Conservation (phyloP, 2,797 vertebrate genomes). For the Paramormyrops hopkinsi region DNA sequence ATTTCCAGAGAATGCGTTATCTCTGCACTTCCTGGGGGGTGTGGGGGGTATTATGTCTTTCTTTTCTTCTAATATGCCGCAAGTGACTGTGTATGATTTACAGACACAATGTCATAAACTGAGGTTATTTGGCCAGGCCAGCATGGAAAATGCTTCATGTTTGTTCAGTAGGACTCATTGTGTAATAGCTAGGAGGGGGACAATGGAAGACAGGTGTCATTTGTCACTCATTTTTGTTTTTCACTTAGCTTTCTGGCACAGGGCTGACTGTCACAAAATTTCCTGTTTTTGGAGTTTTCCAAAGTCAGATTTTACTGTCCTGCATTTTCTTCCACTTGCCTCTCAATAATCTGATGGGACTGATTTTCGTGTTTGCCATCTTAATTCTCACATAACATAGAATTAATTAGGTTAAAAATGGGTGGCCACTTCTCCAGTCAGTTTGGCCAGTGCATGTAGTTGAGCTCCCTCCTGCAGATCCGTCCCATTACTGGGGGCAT, state of each 20-base stretch:
- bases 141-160: not conserved
- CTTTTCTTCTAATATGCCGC: not conserved
- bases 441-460: not conserved
- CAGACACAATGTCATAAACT: not conserved
- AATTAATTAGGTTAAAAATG: not conserved
- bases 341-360: not conserved
- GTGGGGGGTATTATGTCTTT: not conserved
- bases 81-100: not conserved
- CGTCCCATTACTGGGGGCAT: not conserved
- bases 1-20: not conserved
- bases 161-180: not conserved
- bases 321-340: not conserved
- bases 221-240: not conserved
- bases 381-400: not conserved
- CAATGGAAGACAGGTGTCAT: not conserved
- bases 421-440: not conserved
- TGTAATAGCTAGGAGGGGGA: not conserved
- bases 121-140: not conserved
- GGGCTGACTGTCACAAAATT: not conserved
- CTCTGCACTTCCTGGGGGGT: not conserved
- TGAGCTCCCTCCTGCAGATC: not conserved
- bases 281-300: not conserved
- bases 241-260: not conserved
- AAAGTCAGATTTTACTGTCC: not conserved
- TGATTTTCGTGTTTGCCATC: not conserved